phyloP scores from a whole-genome alignment of 1,140 invertebrate species.

The Drosophila suzukii region DNA sequence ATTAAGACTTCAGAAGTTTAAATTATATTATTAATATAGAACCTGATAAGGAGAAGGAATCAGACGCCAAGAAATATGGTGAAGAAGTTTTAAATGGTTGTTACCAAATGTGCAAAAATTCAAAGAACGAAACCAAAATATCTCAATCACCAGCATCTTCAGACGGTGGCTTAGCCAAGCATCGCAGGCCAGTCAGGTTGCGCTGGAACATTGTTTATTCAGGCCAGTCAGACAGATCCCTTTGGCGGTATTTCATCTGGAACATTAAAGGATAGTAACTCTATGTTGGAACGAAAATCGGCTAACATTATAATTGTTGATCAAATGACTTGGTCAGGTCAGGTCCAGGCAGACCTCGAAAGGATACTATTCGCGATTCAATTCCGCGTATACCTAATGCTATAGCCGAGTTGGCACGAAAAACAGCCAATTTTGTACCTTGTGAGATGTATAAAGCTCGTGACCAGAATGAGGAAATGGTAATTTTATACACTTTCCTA shows the following conservation, averaged over 20 bases:
- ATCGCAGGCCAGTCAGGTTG: conserved; percentile 89
- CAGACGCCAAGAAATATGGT: background rate
- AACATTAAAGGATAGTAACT: conserved; percentile 14
- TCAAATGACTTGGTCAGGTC: conserved; percentile 40
- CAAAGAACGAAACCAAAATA: conserved; percentile 30
- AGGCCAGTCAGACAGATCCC: conserved; percentile 55
- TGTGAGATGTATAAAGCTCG: conserved; percentile 86
- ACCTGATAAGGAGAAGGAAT: background rate
- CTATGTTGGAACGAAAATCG: conserved; percentile 10
- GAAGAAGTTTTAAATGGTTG: background rate
- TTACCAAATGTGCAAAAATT: conserved; percentile 9
- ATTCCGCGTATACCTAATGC: conserved; percentile 21
- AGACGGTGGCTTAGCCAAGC: conserved; percentile 86
- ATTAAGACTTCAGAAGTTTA: conserved; percentile 37
- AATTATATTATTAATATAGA: conserved; percentile 13
- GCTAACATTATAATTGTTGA: conserved; percentile 14
- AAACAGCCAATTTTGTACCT: conserved; percentile 59
- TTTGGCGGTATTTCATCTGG: background rate
- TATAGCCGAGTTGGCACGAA: conserved; percentile 26
- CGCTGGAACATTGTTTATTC: conserved; percentile 93
- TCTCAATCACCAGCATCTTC: conserved; percentile 77
- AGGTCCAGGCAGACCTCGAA: conserved; percentile 77
- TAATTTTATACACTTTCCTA: conserved; percentile 93
- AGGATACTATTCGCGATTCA: conserved; percentile 69
- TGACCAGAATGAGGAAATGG: conserved; percentile 91